Percentiles rank a stretch among this genome's conserved stretches.
Evolutionary conservation across 2,113 vertebrate species (phyloP).

Genomic region (Balaeniceps rex): DNA sequence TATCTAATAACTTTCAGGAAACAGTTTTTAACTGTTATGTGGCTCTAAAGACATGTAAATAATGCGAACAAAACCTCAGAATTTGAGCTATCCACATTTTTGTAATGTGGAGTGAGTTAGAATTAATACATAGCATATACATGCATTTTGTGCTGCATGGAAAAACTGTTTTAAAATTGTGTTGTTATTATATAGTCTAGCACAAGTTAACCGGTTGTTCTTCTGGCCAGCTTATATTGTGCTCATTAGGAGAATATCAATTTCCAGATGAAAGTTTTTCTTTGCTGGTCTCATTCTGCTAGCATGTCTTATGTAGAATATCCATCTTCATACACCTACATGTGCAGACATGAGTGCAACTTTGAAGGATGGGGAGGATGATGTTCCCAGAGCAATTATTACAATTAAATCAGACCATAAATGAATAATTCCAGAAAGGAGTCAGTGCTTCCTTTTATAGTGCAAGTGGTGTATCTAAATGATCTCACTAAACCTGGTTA

Average conservation of each 20-base stretch:
- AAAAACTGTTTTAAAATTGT: background rate
- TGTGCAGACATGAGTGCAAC: background rate
- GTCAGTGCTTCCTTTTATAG: background rate
- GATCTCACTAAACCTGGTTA: background rate
- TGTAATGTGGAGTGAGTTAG: background rate
- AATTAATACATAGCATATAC: background rate
- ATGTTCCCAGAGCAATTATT: background rate
- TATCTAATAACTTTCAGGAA: background rate
- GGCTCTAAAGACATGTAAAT: background rate
- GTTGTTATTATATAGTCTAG: background rate
- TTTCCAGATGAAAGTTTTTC: background rate
- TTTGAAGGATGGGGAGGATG: background rate
- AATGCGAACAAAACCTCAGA: background rate
- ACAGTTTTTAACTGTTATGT: background rate
- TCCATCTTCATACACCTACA: accelerated
- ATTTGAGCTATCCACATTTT: background rate
- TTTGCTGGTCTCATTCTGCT: background rate
- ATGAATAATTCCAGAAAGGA: background rate
- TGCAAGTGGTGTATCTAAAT: background rate
- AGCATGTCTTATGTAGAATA: background rate
- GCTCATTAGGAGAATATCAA: background rate
- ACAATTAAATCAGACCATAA: background rate
- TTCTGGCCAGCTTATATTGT: background rate
- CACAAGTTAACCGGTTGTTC: background rate
- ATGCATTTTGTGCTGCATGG: background rate